Base-by-base conservation (phyloP, 2,888 invertebrate genomes). In the Drosophila tripunctata region DNA sequence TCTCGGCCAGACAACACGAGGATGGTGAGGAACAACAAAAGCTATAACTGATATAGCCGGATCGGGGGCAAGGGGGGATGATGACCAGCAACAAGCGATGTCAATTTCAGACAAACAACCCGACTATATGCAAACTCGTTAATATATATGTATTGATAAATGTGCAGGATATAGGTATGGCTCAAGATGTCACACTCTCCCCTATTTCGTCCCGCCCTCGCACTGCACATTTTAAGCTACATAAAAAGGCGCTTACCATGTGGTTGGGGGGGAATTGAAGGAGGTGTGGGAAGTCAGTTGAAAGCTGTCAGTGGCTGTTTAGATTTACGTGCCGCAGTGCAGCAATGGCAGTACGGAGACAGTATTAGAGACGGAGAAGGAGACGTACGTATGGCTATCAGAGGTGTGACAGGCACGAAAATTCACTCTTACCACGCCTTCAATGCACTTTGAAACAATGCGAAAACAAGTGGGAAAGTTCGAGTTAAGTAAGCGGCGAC, bases 321-420 rank as follows among this genome's bases (percentile, higher is more conserved):
- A 87, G 83, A 83, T 83, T 83, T 83, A 83, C 83, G 83, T 83
- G 83, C 88, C 88, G 83, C 83, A 83, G 58, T 83, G 88, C 83
- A 83, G 84, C 80, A 74, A 58, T 77, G 84, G 62, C 74, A 76
- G 57, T 14, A 51, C 27, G 14, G 10, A 21, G 21, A 50, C 38
- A 19, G 38, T 0, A 40, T 19, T 54, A 45, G 60, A 27, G 33
- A 10, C 12, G n/a, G 24, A 50, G 47, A 14, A 24, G 35, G 21
- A 44, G 51, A 1, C 19, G 44, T 62, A 69, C 63, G 60, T 57
- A 52, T 50, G 69, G 45, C 56, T 71, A 75, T 76, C 75, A 78
- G 67, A 75, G 75, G 74, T 75, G 75, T 75, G 74, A 70, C 75
- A 66, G 65, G 54, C 60, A 35, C 33, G 24, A 47, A 7, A 36